Conservation (phyloP, 2,888 invertebrate genomes). For the Hydriomena furcata region DNA sequence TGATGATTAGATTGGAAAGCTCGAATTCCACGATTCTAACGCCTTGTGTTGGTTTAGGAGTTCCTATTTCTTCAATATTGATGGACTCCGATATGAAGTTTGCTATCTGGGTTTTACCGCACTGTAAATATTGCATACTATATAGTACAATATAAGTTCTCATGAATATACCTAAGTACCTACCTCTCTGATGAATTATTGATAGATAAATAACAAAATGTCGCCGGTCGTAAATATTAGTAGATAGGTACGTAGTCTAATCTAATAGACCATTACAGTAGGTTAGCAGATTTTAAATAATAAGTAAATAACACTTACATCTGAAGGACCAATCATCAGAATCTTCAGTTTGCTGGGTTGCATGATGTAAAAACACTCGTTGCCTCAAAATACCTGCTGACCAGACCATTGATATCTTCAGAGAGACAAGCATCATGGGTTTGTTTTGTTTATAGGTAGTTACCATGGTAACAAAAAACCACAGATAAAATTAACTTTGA, state of each 20-base stretch:
- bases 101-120: constrained; percentile 88
- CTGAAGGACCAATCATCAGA: constrained; percentile 81
- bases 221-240: no score
- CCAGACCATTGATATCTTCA: neutral
- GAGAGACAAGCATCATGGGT: neutral
- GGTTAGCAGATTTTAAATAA: no score
- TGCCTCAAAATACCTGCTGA: neutral
- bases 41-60: constrained; percentile 88
- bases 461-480: constrained; percentile 24
- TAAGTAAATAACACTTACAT: constrained; percentile 53
- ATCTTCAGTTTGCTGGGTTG: constrained; percentile 80
- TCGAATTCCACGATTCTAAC: constrained; percentile 91
- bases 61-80: constrained; percentile 85
- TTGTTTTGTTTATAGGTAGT: constrained; percentile 25
- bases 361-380: constrained; percentile 43
- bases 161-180: no score
- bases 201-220: no score
- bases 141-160: no score
- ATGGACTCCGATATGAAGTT: constrained; percentile 87
- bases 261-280: no score
- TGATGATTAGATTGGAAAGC: constrained; percentile 82
- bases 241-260: no score
- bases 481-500: neutral
- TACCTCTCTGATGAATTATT: no score
- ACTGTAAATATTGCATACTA: constrained; percentile 84